Base-by-base conservation (phyloP, 2,888 invertebrate genomes). In the Timandra comae region DNA sequence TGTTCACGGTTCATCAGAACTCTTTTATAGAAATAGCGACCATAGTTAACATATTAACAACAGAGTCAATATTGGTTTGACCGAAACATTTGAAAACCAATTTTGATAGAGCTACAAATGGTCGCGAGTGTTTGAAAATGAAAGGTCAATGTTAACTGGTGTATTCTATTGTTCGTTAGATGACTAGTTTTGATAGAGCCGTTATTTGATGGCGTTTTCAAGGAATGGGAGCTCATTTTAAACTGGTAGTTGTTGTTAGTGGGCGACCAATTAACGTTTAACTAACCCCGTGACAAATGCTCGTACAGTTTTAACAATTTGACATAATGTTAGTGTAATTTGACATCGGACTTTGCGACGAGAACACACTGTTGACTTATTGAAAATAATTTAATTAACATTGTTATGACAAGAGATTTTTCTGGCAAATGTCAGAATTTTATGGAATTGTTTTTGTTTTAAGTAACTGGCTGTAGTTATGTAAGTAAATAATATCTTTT, bases 281-380 rank as follows among this genome's bases (percentile, higher is more conserved):
- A 78, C 78, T 76, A 81, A 80, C 76, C 62, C 75, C 78, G 75
- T 79, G 69, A 71, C 81, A 57, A 82, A 82, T 79, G 61, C 69
- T 82, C 82, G 72, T 81, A 82, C 80, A 82, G 81, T 81, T 80
- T 78, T 77, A 82, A 82, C 81, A 78, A 81, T 82, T 82, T 54
- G 63, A 71, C 62, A 73, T 73, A 70, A 73, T 69, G 68, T 65
- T 56, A 51, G 55, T 63, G 66, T 79, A 79, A 79, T 79, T 80
- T 76, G 75, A 73, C 71, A 68, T 64, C 56, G 59, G 44, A 4
- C 11, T 24, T 16, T 16, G 16, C 16, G 16, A 6, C 6, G 16
- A 16, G 12, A 6, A 26, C 25, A 25, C 7, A 26, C 7, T 2
- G 2, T 3, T 7, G 12, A 26, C 26, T n/a, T 9, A 1, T 2